Evolutionary conservation across 2,797 vertebrate genomes (phyloP), one percentile per base, ranked within the genome.

Genomic region (Anas acuta): DNA sequence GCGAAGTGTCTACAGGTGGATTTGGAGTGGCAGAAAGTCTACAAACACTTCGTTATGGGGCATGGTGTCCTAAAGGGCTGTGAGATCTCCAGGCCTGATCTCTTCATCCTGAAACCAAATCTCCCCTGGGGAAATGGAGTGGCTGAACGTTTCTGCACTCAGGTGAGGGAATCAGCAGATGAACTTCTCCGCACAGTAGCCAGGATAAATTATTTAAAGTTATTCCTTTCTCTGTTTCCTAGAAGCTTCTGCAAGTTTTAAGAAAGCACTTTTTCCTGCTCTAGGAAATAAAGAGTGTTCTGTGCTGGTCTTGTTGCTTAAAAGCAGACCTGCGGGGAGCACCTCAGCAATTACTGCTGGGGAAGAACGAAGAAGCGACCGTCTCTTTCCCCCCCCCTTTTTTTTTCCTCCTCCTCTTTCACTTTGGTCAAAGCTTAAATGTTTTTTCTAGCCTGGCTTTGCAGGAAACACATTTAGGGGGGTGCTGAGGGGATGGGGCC

Each of bases 401-500:
- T 19, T 41, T 19, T 41, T 16, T 45, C 4, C 39, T 8, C 49
- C 4, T 51, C 19, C 60, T 69, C 26, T 53, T 53, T 60, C 33
- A 13, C 2, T 14, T 9, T 0, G 2, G 4, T 25, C 5, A 32
- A 60, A 60, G 18, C 23, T n/a, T 11, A 47, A 21, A 17, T 45
- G 11, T 8, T 39, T 58, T 16, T 6, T 12, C 17, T 64, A 33
- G 18, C 18, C 20, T 33, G 57, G 13, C 20, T 65, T 78, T 78
- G 9, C 26, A 8, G 17, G 26, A 19, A 28, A 18, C 5, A 3
- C 11, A 5, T 15, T 51, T 14, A 26, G 25, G 25, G 25, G 49
- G 7, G 8, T 51, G 13, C 2, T 26, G 49, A 51, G 49, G 25
- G 13, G 49, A 25, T 7, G 25, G 49, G 14, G 8, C 25, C 49